Percentiles rank a stretch among this genome's conserved stretches.
Evolutionary conservation across 2,888 invertebrate species (phyloP).

Genomic region (Trissolcus japonicus): DNA sequence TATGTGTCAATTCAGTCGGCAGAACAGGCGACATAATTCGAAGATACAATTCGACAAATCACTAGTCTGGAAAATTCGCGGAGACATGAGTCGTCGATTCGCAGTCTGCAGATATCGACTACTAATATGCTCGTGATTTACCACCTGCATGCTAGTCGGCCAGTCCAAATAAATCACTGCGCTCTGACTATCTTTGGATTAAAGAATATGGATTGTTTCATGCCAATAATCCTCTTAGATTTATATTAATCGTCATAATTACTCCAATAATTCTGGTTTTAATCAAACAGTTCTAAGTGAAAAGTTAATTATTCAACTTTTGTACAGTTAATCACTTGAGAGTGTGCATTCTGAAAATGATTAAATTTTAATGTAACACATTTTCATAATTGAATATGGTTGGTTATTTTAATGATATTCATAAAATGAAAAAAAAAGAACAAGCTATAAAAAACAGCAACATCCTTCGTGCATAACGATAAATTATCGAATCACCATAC

Average conservation of each 20-base stretch:
- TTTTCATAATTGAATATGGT: not conserved
- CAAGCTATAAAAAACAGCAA: not conserved
- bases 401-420: not conserved
- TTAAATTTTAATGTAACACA: not conserved
- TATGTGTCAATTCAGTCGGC: slow-evolving; percentile 4
- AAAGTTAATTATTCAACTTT: too few relatives aligned
- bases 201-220: slow-evolving; percentile 5
- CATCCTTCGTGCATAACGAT: not conserved
- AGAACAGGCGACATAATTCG: slow-evolving; percentile 11
- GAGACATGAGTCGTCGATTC: slow-evolving; percentile 19
- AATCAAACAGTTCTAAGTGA: too few relatives aligned
- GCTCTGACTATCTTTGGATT: not conserved
- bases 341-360: too few relatives aligned
- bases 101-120: slow-evolving; percentile 16
- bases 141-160: not conserved
- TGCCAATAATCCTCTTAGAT: not conserved
- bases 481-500: slow-evolving; percentile 6
- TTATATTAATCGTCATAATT: too few relatives aligned
- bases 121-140: slow-evolving; percentile 22
- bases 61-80: slow-evolving; percentile 22
- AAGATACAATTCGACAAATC: slow-evolving; percentile 25
- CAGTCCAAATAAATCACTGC: slow-evolving; percentile 5
- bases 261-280: too few relatives aligned
- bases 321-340: too few relatives aligned
- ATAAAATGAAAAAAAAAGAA: not conserved